These are phyloP conservation scores for Neoscelio sp. DNA, from an alignment of 2,888 invertebrate species.

Conservation along the genomic window DNA sequence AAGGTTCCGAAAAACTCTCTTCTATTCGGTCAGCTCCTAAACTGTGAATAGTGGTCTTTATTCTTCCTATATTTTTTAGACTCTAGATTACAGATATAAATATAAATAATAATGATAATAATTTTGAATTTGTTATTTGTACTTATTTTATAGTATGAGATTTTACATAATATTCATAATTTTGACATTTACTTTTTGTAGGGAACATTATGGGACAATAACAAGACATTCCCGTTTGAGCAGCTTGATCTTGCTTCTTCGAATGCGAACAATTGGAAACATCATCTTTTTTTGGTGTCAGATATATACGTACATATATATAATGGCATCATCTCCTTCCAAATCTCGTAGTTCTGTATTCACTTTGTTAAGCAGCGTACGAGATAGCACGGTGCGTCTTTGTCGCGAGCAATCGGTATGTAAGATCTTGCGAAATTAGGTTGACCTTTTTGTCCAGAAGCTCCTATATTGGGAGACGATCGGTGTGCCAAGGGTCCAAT, in stretches of 20 bases:
- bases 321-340: slow-evolving; percentile 6
- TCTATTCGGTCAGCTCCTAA: slow-evolving; percentile 25
- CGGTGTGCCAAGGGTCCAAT: slow-evolving; percentile 71
- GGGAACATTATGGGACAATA: neutral
- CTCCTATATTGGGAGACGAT: slow-evolving; percentile 69
- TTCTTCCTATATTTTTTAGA: slow-evolving; percentile 15
- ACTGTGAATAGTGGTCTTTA: slow-evolving; percentile 9
- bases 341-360: neutral
- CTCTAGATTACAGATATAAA: no score
- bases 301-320: slow-evolving; percentile 1
- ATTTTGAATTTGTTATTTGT: no score
- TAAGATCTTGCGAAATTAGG: slow-evolving; percentile 80
- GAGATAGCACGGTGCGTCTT: slow-evolving; percentile 9
- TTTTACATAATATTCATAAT: no score
- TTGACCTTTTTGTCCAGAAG: slow-evolving; percentile 78
- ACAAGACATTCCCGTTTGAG: neutral
- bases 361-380: slow-evolving; percentile 9
- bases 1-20: slow-evolving; percentile 72
- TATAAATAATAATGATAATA: no score
- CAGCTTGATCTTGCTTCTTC: slow-evolving; percentile 4
- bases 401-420: slow-evolving; percentile 68
- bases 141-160: no score
- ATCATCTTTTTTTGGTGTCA: neutral
- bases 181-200: slow-evolving; percentile 12
- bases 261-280: slow-evolving; percentile 10